phyloP scores from a whole-genome alignment of 2,888 invertebrate genomes.

The Coronaproctus castanopsis region DNA sequence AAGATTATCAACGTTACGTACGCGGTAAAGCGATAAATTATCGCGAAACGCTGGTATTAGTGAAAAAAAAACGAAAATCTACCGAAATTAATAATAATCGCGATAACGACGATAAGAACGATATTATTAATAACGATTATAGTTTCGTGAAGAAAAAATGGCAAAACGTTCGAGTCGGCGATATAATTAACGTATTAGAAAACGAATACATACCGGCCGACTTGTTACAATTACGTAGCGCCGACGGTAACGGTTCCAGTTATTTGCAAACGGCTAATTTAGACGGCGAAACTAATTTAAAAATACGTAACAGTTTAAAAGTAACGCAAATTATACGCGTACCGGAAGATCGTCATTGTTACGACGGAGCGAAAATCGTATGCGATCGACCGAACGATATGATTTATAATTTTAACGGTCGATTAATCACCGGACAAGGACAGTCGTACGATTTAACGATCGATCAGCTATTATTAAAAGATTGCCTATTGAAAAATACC shows the following conservation, averaged over 20 bases:
- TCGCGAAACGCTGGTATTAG: background rate
- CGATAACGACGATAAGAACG: no score
- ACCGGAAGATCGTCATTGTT: background rate
- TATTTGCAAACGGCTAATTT: conserved; percentile 12
- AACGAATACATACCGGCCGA: conserved; percentile 95
- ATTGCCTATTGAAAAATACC: conserved; percentile 11
- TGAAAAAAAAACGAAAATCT: conserved; percentile 5
- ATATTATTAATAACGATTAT: no score
- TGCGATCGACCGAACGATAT: conserved; percentile 14
- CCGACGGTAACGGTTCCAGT: conserved; percentile 5
- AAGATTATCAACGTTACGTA: conserved; percentile 9
- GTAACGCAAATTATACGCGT: background rate
- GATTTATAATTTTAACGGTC: conserved; percentile 11
- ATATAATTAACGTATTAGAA: conserved; percentile 77
- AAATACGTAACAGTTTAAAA: conserved; percentile 5
- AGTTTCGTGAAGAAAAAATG: conserved; percentile 42
- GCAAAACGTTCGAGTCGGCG: conserved; percentile 71
- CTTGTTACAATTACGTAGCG: conserved; percentile 44
- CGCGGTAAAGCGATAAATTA: conserved; percentile 2
- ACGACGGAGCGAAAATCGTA: conserved; percentile 11
- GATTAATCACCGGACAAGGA: background rate
- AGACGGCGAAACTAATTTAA: conserved; percentile 14
- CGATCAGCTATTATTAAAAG: conserved; percentile 11
- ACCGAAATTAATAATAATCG: background rate
- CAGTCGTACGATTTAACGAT: conserved; percentile 1